Conservation (phyloP, 1,140 invertebrate species). For the Ylistrum balloti region DNA sequence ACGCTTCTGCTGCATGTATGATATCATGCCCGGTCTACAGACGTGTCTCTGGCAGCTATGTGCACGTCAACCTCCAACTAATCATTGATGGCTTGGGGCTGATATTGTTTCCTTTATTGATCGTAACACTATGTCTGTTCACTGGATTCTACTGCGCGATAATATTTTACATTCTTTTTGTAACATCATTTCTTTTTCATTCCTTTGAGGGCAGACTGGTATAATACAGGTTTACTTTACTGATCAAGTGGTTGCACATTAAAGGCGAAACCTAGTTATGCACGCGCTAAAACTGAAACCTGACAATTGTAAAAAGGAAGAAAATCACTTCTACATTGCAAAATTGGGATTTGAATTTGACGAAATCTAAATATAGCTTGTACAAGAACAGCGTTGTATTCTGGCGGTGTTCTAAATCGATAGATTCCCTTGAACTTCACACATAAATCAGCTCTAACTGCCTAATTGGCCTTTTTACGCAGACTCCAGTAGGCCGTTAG, state of each 20-base stretch:
- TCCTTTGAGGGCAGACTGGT: too few relatives aligned
- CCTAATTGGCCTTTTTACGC: conserved; percentile 8
- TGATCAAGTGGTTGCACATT: too few relatives aligned
- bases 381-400: background rate
- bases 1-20: too few relatives aligned
- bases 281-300: background rate
- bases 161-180: background rate
- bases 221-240: background rate
- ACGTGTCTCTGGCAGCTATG: background rate
- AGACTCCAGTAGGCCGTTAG: background rate
- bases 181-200: background rate
- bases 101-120: background rate
- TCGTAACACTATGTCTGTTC: background rate
- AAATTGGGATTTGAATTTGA: conserved; percentile 8
- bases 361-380: background rate
- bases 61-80: background rate
- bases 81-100: background rate
- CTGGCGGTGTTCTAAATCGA: background rate
- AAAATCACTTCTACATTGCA: background rate
- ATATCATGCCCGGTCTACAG: too few relatives aligned
- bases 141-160: background rate
- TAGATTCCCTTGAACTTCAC: conserved; percentile 6
- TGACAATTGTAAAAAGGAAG: background rate
- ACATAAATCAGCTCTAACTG: background rate
- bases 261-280: too few relatives aligned